Evolutionary conservation across 2,797 vertebrate genomes (phyloP).

Genomic region (Amblyraja radiata): DNA sequence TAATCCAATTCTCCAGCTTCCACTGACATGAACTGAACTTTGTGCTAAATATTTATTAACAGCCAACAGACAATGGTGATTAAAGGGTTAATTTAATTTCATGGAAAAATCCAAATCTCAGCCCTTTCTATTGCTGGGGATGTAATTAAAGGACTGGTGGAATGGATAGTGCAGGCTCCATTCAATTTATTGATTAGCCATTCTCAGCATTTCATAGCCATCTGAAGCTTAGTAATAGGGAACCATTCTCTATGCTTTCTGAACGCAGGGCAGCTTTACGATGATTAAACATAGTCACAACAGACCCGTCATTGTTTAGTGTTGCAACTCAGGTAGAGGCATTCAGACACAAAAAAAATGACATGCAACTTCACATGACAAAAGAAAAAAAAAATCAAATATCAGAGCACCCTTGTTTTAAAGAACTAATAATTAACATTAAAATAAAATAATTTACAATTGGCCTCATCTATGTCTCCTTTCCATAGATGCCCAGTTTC

Average conservation of each 20-base stretch:
- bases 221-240: slow-evolving; percentile 50
- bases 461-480: background rate
- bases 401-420: background rate
- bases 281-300: slow-evolving; percentile 56
- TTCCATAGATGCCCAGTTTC: background rate
- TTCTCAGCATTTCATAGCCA: slow-evolving; percentile 62
- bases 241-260: slow-evolving; percentile 51
- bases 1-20: slow-evolving; percentile 25
- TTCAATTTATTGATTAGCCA: slow-evolving; percentile 63
- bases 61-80: slow-evolving; percentile 27
- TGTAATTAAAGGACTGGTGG: slow-evolving; percentile 56
- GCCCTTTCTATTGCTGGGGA: slow-evolving; percentile 52
- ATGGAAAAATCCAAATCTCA: slow-evolving; percentile 37
- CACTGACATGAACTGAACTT: slow-evolving; percentile 30
- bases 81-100: slow-evolving; percentile 48
- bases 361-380: background rate
- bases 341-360: slow-evolving; percentile 14
- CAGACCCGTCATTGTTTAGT: slow-evolving; percentile 47
- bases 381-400: slow-evolving; percentile 12
- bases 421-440: background rate
- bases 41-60: slow-evolving; percentile 22
- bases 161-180: slow-evolving; percentile 52
- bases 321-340: slow-evolving; percentile 2
- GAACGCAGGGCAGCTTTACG: slow-evolving; percentile 48
- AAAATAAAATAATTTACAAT: background rate